phyloP scores from a whole-genome alignment of 2,113 vertebrate species.

The Corvus hawaiiensis region DNA sequence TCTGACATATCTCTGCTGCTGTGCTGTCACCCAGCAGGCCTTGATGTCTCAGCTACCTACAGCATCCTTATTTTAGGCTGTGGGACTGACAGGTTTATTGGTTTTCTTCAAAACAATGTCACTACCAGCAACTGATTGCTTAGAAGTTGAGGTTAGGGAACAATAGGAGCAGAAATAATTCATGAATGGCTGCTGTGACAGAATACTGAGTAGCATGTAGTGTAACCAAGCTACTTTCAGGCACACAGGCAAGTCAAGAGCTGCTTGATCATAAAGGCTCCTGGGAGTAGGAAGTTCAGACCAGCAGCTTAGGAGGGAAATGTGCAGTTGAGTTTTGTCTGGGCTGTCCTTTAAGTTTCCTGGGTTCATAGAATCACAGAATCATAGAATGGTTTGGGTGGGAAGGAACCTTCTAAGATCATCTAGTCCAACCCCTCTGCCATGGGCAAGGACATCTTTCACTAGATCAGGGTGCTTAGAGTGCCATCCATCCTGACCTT shows the following conservation, averaged over 20 bases:
- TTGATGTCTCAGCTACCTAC: neutral
- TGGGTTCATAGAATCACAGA: neutral
- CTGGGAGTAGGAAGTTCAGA: neutral
- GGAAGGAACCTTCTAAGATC: neutral
- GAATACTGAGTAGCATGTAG: neutral
- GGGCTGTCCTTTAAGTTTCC: neutral
- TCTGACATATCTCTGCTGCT: neutral
- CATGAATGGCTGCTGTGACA: neutral
- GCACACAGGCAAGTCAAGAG: neutral
- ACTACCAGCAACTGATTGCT: neutral
- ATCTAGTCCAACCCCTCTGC: neutral
- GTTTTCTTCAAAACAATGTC: neutral
- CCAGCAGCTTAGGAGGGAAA: neutral
- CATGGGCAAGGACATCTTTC: neutral
- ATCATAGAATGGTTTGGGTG: neutral
- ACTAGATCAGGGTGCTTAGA: neutral
- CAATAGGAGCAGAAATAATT: neutral
- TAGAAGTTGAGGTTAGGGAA: neutral
- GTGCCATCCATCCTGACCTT: accelerated
- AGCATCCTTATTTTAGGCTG: neutral
- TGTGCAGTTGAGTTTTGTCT: neutral
- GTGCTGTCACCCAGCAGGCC: neutral
- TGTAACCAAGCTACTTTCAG: neutral
- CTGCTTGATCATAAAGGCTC: neutral
- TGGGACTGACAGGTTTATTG: neutral